Evolutionary conservation across 2,797 vertebrate species (phyloP).

Genomic region (Botia almorhae): DNA sequence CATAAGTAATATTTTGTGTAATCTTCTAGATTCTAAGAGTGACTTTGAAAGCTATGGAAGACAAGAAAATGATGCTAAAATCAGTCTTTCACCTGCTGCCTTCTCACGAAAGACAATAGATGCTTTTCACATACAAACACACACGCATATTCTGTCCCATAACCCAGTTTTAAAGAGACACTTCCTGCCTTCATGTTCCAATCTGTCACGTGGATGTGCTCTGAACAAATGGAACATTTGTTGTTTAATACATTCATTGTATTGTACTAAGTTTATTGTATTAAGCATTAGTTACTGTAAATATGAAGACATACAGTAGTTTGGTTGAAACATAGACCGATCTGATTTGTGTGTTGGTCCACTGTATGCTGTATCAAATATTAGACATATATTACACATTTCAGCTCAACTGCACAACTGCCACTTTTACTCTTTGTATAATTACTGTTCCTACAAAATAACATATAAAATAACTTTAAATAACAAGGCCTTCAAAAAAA

Average conservation of each 20-base stretch:
- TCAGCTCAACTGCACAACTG: constrained; percentile 52
- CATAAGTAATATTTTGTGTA: too few relatives aligned
- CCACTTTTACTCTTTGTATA: constrained; percentile 58
- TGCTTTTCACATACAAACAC: too few relatives aligned
- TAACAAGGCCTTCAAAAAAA: constrained; percentile 61
- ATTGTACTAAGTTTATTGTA: constrained; percentile 66
- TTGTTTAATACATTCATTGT: constrained; percentile 79
- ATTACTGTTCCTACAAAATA: constrained; percentile 59
- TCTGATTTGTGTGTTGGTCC: constrained; percentile 58
- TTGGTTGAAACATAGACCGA: constrained; percentile 69
- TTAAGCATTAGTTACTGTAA: constrained; percentile 64
- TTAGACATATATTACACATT: constrained; percentile 53
- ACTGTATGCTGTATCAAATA: constrained; percentile 74
- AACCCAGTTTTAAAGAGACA: too few relatives aligned
- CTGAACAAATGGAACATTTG: constrained; percentile 8
- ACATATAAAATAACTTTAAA: constrained; percentile 36
- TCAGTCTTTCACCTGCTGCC: too few relatives aligned
- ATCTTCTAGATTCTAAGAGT: too few relatives aligned
- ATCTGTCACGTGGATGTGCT: neutral
- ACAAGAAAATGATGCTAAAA: too few relatives aligned
- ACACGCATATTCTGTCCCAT: too few relatives aligned
- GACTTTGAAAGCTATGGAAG: too few relatives aligned
- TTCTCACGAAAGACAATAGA: too few relatives aligned
- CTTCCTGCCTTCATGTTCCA: too few relatives aligned
- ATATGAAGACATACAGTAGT: constrained; percentile 65